phyloP scores from a whole-genome alignment of 2,797 vertebrate species.

The Spondyliosoma cantharus region DNA sequence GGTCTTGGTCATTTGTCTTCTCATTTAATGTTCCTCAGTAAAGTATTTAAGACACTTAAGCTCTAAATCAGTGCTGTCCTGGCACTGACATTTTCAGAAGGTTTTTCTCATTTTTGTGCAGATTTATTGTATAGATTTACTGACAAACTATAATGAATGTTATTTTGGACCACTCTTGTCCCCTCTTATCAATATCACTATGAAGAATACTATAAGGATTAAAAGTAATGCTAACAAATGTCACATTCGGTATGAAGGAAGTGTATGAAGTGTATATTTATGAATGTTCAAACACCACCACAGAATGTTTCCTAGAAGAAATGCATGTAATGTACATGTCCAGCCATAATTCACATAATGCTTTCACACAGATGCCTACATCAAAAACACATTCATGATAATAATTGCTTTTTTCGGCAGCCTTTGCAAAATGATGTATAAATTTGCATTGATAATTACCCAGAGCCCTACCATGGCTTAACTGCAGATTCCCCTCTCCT shows the following conservation, averaged over 20 bases:
- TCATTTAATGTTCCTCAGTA: conserved; percentile 19
- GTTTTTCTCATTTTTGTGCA: conserved; percentile 27
- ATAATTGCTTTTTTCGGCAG: conserved; percentile 51
- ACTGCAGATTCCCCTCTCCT: conserved; percentile 35
- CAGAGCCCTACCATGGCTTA: conserved; percentile 34
- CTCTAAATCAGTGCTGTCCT: conserved; percentile 15
- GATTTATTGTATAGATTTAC: conserved; percentile 32
- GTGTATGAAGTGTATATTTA: conserved; percentile 33
- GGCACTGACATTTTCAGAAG: conserved; percentile 22
- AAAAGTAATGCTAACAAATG: conserved; percentile 26
- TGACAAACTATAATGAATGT: conserved; percentile 45
- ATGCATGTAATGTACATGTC: conserved; percentile 32
- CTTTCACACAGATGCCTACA: conserved; percentile 62
- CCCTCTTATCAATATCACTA: conserved; percentile 29
- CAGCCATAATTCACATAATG: conserved; percentile 43
- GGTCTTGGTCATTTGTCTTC: conserved; percentile 34
- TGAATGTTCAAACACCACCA: conserved; percentile 59
- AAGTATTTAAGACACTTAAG: conserved; percentile 30
- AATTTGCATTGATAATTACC: conserved; percentile 50
- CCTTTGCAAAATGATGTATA: conserved; percentile 50
- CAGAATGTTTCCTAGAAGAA: conserved; percentile 55
- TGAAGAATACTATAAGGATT: conserved; percentile 21
- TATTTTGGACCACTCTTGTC: conserved; percentile 28
- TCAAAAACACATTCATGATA: conserved; percentile 43
- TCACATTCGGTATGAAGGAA: conserved; percentile 27